Base-by-base conservation (phyloP, 2,888 invertebrate species). In the Mycalesis mineus region DNA sequence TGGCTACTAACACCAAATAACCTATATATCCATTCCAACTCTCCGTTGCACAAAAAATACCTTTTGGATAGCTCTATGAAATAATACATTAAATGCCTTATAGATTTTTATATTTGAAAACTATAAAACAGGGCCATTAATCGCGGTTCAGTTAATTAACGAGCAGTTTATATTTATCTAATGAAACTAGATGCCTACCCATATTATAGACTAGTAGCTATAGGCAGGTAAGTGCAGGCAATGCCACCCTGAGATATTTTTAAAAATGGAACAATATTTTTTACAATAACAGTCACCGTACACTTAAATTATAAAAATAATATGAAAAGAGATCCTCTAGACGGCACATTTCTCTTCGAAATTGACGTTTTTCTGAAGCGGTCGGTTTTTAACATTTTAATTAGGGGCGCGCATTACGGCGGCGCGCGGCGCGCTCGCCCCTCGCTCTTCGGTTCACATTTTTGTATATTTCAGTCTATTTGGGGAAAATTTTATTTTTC, bases 371-470 rank as follows among this genome's bases (percentile, higher is more conserved):
- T 89, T 87, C 85, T 82, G 84, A 82, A 88, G 77, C 85, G 79
- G 87, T 83, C 75, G 86, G 86, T 89, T 89, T 88, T 89, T 88
- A 89, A 88, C 88, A 84, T 88, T 88, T 89, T 88, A 88, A 89
- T 89, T 88, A 89, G 89, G 88, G 88, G 88, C 88, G 87, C 87
- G 80, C 88, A 89, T 89, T 89, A 89, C 87, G 84, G 83, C 83
- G 87, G 85, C 84, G 54, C 54, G 57, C 87, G 80, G 80, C 86
- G 81, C 86, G 84, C 78, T 84, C 86, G 84, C 87, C 89, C 88
- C 88, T 86, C 87, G 84, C 84, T 81, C 82, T 80, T 81, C 78
- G 83, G 69, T 73, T 83, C 82, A 87, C 87, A 88, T 88, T 88
- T 89, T 88, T 88, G 88, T 88, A 85, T 88, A 87, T 89, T 88